Percentiles rank a stretch among this genome's conserved stretches.
These are phyloP conservation scores for Protodeltote pygarga DNA, from an alignment of 2,888 invertebrate genomes.

Conservation along the genomic window DNA sequence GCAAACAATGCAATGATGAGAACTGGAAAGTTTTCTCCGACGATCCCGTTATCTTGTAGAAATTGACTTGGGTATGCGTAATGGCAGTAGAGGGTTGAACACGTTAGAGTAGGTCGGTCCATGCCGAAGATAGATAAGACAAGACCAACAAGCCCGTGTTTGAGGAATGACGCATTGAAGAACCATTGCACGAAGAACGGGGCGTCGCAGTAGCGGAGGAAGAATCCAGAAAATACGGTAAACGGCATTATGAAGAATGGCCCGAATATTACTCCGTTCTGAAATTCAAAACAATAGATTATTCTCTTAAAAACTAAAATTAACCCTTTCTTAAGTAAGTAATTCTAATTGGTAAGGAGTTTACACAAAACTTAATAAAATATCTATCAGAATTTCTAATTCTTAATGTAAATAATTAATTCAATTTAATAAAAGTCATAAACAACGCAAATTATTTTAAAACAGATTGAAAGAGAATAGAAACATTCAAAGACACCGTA, in stretches of 20 bases:
- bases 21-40: constrained; percentile 88
- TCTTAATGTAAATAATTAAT: too few relatives aligned
- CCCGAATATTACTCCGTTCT: constrained; percentile 96
- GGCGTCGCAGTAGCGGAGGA: constrained; percentile 93
- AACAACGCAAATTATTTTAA: too few relatives aligned
- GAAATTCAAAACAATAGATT: constrained; percentile 59
- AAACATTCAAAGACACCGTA: too few relatives aligned
- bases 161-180: constrained; percentile 95
- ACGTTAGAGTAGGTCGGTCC: constrained; percentile 90
- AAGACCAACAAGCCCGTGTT: constrained; percentile 95
- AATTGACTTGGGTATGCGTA: constrained; percentile 90
- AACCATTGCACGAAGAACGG: constrained; percentile 93
- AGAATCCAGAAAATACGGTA: constrained; percentile 96
- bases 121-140: constrained; percentile 94
- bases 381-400: too few relatives aligned
- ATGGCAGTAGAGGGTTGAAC: constrained; percentile 92
- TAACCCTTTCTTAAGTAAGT: too few relatives aligned
- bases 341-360: too few relatives aligned
- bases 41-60: constrained; percentile 91
- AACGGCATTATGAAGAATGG: constrained; percentile 96
- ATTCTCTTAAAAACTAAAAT: not conserved
- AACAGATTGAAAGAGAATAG: too few relatives aligned
- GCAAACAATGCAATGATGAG: constrained; percentile 89
- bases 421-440: too few relatives aligned
- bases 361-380: too few relatives aligned